Evolutionary conservation across 1,140 invertebrate species (phyloP), one percentile per base, ranked within the genome.

Genomic region (Achatina immaculata): DNA sequence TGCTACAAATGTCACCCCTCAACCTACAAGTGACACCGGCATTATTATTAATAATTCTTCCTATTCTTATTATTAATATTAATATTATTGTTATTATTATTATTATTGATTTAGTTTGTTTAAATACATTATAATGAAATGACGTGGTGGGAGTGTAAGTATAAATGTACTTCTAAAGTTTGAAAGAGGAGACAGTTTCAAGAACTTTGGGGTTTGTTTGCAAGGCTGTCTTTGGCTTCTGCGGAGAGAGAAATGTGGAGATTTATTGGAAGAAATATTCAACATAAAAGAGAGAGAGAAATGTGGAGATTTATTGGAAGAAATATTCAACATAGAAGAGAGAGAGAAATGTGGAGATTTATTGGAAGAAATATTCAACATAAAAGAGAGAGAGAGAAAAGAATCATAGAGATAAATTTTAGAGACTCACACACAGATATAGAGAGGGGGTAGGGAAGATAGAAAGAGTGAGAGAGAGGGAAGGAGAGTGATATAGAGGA

Each of bases 341-440:
- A 19, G 48, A 6, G 48, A 55, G 24, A 55, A 21, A 55, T 14
- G 24, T 3, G 24, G 48, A 19, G 48, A 55, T 14, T 2, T 14
- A 19, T 14, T 21, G 48, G 24, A 24, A 55, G 4, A 55, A 6
- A 55, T 7, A 6, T 7, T 21, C 16, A 55, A 24, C 3, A 24
- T 2, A 55, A 55, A 19, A 55, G 48, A 55, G 43, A 45, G 43
- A 45, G 43, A 19, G 43, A 45, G 43, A 45, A 36, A 28, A 72
- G 69, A 72, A 45, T 40, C 16, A 72, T 34, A 72, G 69, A 40
- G 69, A 69, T 21, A n/a, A n/a, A n/a, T n/a, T n/a, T n/a, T n/a
- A 72, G 69, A 72, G 69, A 40, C n/a, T 40, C 36, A 38, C 3
- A 55, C 16, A 55, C 16, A 55, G 48, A 55, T 3, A 55, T 6